Conservation (phyloP, 2,797 vertebrate genomes). For the Anniella stebbinsi region DNA sequence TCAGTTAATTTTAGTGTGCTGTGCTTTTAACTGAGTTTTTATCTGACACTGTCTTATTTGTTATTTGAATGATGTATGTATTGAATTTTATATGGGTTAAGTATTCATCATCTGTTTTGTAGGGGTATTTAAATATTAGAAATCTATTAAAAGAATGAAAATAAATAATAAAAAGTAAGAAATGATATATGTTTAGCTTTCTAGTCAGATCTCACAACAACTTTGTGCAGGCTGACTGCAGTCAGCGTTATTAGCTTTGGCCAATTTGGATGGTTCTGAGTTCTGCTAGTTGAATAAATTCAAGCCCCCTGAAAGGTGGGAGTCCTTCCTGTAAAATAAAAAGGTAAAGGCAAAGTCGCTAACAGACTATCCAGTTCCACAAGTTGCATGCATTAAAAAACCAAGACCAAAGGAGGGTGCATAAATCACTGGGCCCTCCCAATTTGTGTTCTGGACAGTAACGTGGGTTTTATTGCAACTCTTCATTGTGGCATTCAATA, state of each 20-base stretch:
- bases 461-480: constrained; percentile 65
- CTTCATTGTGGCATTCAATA: constrained; percentile 59
- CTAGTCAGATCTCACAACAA: too few species aligned
- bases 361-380: constrained; percentile 30
- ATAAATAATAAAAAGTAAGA: too few species aligned
- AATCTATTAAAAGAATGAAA: too few species aligned
- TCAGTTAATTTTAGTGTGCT: too few species aligned
- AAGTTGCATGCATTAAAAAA: constrained; percentile 60
- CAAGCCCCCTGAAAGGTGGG: constrained; percentile 14
- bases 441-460: constrained; percentile 57
- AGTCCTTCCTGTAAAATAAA: constrained; percentile 29
- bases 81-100: too few species aligned
- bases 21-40: too few species aligned
- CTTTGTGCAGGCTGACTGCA: not conserved
- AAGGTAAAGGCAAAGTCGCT: constrained; percentile 49
- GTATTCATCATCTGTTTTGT: too few species aligned
- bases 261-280: not conserved
- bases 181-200: too few species aligned
- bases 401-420: constrained; percentile 60
- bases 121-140: too few species aligned
- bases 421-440: constrained; percentile 61
- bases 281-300: constrained; percentile 2
- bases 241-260: not conserved
- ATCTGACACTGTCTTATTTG: too few species aligned
- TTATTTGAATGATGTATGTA: too few species aligned